Evolutionary conservation across 1,140 invertebrate genomes (phyloP).

Genomic region (Diorhabda elongata): DNA sequence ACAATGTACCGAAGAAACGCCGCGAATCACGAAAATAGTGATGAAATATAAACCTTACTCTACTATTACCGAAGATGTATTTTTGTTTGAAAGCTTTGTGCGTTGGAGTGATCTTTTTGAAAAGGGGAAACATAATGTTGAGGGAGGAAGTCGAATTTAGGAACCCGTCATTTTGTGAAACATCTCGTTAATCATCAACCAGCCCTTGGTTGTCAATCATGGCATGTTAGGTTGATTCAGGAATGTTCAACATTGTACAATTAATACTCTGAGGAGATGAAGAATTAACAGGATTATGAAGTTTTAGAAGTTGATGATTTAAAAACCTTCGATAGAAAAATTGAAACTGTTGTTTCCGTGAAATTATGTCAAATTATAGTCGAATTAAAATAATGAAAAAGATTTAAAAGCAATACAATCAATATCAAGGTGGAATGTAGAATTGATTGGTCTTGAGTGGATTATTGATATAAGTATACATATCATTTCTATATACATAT

Average conservation of each 20-base stretch:
- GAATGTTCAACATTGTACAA: slow-evolving; percentile 33
- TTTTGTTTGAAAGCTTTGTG: background rate
- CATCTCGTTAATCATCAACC: slow-evolving; percentile 44
- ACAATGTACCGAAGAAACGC: background rate
- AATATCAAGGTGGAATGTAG: no score
- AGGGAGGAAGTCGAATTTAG: slow-evolving; percentile 39
- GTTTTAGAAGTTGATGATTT: background rate
- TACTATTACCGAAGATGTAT: background rate
- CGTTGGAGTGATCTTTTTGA: no score
- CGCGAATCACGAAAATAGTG: background rate
- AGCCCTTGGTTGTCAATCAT: slow-evolving; percentile 45
- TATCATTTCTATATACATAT: no score
- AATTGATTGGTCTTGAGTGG: no score
- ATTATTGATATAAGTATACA: no score
- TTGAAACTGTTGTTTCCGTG: no score
- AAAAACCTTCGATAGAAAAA: background rate
- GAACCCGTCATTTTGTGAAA: slow-evolving; percentile 44
- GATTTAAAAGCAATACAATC: no score
- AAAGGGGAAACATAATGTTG: slow-evolving; percentile 5
- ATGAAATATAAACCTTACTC: background rate
- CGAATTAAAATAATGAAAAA: no score
- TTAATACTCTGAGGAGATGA: slow-evolving; percentile 22
- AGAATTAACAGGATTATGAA: slow-evolving; percentile 1
- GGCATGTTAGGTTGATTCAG: slow-evolving; percentile 37
- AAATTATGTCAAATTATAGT: no score